Conservation (phyloP, 2,888 invertebrate species). For the Bugula neritina region DNA sequence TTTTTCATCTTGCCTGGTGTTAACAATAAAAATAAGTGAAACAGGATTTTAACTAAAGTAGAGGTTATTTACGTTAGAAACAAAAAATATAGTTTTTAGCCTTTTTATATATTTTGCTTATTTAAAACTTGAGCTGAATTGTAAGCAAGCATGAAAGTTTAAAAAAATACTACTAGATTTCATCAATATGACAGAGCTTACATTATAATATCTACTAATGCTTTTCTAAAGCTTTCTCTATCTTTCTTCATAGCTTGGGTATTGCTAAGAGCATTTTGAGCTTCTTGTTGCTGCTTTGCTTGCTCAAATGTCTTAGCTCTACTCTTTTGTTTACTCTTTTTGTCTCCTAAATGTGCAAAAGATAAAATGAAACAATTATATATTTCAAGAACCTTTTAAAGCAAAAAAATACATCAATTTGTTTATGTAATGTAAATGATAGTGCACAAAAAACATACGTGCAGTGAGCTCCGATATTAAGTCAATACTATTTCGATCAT, state of each 20-base stretch:
- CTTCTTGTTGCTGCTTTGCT: conserved; percentile 20
- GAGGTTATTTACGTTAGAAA: too few relatives aligned
- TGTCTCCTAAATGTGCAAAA: conserved; percentile 7
- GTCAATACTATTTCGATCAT: conserved; percentile 41
- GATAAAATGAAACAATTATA: background rate
- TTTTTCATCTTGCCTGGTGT: conserved; percentile 46
- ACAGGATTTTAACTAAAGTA: too few relatives aligned
- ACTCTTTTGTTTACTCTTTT: conserved; percentile 17
- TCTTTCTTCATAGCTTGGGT: conserved; percentile 55
- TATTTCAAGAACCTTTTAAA: background rate
- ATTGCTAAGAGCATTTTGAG: conserved; percentile 8
- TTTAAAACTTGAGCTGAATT: too few relatives aligned
- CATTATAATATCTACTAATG: conserved; percentile 70
- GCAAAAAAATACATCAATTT: too few relatives aligned
- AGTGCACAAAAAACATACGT: conserved; percentile 38
- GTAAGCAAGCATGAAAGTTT: too few relatives aligned
- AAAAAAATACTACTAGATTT: background rate
- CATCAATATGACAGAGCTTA: conserved; percentile 35
- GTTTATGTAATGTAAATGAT: too few relatives aligned
- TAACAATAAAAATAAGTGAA: background rate
- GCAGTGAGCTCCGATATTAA: conserved; percentile 47
- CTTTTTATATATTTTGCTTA: too few relatives aligned
- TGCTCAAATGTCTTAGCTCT: conserved; percentile 21
- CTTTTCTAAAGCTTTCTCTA: conserved; percentile 74
- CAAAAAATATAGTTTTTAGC: too few relatives aligned